A percentile compares a stretch with the other conserved stretches of the same genome.
Evolutionary conservation across 2,113 vertebrate genomes (phyloP).

Genomic region (Festucalex cinctus): DNA sequence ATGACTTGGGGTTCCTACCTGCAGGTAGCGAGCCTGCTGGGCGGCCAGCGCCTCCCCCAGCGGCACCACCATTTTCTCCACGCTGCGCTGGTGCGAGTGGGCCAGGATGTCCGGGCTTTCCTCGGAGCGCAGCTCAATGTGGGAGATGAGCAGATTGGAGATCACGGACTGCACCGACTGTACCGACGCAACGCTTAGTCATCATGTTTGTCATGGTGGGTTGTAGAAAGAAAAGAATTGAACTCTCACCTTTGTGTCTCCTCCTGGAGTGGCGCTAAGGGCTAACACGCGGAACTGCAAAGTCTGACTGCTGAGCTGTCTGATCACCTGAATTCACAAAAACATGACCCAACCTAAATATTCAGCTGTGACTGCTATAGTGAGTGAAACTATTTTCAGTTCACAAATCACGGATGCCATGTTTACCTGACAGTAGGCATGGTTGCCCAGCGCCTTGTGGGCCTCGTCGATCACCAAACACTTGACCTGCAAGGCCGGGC

Average conservation of each 20-base stretch:
- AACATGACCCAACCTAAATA: neutral
- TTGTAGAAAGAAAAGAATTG: neutral
- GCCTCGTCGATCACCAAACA: constrained; percentile 96
- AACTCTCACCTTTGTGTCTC: constrained; percentile 81
- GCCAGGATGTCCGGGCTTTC: constrained; percentile 88
- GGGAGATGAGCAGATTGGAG: constrained; percentile 88
- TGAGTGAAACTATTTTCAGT: too few species aligned
- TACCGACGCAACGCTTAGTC: neutral
- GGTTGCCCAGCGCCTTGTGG: constrained; percentile 92
- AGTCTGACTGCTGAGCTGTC: constrained; percentile 82
- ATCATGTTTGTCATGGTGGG: neutral
- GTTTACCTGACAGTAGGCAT: constrained; percentile 90
- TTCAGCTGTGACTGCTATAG: neutral
- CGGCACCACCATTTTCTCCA: constrained; percentile 90
- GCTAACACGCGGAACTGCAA: constrained; percentile 87
- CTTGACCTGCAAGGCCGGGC: constrained; percentile 82
- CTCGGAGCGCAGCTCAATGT: constrained; percentile 87
- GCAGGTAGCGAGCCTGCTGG: constrained; percentile 80
- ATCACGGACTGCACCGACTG: constrained; percentile 96
- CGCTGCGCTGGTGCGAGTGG: constrained; percentile 82
- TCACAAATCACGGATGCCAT: too few species aligned
- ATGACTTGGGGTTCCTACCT: constrained; percentile 65
- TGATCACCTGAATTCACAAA: constrained; percentile 77
- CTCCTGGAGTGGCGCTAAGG: constrained; percentile 92
- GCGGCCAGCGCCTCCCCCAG: constrained; percentile 78